A percentile compares a stretch with the other conserved stretches of the same genome.
phyloP scores from a whole-genome alignment of 2,888 invertebrate species.

The Anodontia alba region DNA sequence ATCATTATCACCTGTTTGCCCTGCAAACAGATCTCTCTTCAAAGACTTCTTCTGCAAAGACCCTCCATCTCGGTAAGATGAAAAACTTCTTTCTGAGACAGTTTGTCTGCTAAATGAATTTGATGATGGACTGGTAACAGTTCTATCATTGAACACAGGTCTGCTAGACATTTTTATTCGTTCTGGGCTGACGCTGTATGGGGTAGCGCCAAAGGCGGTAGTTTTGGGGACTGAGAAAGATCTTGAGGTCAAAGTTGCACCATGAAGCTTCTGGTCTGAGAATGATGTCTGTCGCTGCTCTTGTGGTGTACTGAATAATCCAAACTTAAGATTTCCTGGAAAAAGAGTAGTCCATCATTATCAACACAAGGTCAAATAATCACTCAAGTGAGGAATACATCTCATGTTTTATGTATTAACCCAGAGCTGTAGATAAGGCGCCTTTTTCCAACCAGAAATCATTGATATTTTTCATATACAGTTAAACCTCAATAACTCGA shows the following conservation, averaged over 20 bases:
- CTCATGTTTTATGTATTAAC: too few relatives aligned
- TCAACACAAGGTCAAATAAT: too few relatives aligned
- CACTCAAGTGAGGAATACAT: too few relatives aligned
- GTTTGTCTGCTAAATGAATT: neutral
- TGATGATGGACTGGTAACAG: neutral
- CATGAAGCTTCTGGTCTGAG: neutral
- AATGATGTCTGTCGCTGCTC: neutral
- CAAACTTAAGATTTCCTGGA: neutral
- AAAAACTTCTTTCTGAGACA: neutral
- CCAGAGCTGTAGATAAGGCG: too few relatives aligned
- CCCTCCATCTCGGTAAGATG: neutral
- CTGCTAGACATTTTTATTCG: neutral
- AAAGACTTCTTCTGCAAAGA: neutral
- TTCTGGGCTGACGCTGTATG: neutral
- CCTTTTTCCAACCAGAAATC: too few relatives aligned
- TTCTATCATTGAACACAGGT: neutral
- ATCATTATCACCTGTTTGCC: neutral
- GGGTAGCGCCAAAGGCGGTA: neutral
- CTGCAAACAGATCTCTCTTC: neutral
- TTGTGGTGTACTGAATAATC: slow-evolving; percentile 6
- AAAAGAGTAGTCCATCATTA: too few relatives aligned
- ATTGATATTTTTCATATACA: too few relatives aligned
- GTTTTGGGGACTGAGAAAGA: slow-evolving; percentile 1
- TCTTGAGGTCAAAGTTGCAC: neutral
- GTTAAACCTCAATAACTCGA: too few relatives aligned